Evolutionary conservation across 2,797 vertebrate genomes (phyloP).

Genomic region (Malurus splendens): DNA sequence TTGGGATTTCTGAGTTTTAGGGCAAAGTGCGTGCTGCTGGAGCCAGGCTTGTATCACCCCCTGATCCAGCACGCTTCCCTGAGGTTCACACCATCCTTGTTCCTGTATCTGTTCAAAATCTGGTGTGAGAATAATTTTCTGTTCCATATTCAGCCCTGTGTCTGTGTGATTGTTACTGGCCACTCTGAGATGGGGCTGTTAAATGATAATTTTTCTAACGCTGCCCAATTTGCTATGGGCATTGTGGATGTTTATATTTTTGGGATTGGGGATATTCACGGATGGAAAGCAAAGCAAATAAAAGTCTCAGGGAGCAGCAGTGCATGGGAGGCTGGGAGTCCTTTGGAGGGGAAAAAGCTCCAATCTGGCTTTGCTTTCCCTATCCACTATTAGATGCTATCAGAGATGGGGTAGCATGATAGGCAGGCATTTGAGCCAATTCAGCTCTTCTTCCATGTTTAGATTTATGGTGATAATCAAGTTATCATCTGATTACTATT

Average conservation of each 20-base stretch:
- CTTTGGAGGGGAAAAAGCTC: background rate
- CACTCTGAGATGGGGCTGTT: background rate
- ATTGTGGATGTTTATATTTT: background rate
- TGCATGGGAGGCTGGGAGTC: background rate
- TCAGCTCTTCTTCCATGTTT: background rate
- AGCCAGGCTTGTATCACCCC: background rate
- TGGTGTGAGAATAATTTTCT: background rate
- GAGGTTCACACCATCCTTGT: background rate
- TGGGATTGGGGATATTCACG: background rate
- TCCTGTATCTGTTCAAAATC: background rate
- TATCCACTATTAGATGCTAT: background rate
- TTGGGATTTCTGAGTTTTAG: background rate
- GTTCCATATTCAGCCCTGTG: background rate
- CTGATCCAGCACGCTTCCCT: background rate
- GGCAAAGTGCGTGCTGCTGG: accelerated
- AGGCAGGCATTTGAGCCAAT: background rate
- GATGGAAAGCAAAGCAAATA: background rate
- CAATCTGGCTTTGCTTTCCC: background rate
- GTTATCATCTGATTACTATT: background rate
- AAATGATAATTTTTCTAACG: background rate
- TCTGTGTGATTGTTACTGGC: background rate
- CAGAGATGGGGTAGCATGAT: background rate
- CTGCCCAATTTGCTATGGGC: background rate
- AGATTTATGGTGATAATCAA: background rate
- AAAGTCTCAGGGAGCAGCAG: background rate